Evolutionary conservation across 2,888 invertebrate genomes (phyloP).

Genomic region (Thymelicus sylvestris): DNA sequence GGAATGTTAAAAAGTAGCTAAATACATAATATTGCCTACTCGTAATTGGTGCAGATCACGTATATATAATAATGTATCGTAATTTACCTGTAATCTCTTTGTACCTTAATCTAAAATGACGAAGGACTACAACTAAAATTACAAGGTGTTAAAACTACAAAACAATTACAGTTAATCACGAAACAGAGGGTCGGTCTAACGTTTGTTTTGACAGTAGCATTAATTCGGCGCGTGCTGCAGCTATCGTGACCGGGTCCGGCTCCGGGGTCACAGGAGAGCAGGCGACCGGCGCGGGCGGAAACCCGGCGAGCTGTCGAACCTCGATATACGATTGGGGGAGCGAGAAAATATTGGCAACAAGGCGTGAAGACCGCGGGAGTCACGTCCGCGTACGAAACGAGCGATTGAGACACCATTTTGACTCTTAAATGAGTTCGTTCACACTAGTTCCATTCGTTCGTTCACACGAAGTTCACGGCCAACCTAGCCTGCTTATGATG

Average conservation of each 20-base stretch:
- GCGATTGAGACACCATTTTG: slow-evolving; percentile 61
- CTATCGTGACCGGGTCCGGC: slow-evolving; percentile 53
- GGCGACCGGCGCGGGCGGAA: slow-evolving; percentile 54
- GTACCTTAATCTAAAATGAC: no score
- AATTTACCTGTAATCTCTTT: no score
- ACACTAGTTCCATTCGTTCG: slow-evolving; percentile 51
- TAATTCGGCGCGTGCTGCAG: slow-evolving; percentile 50
- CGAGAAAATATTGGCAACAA: slow-evolving; percentile 59
- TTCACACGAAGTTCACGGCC: slow-evolving; percentile 65
- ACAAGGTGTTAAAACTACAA: no score
- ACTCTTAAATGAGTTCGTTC: slow-evolving; percentile 81
- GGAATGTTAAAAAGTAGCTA: no score
- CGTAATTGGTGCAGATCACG: no score
- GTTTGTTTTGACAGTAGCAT: slow-evolving; percentile 43
- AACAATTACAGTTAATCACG: no score
- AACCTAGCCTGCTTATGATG: slow-evolving; percentile 56
- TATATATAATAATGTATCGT: no score
- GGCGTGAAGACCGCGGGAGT: slow-evolving; percentile 53
- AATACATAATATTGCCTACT: no score
- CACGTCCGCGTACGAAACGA: slow-evolving; percentile 64
- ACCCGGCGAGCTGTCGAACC: slow-evolving; percentile 56
- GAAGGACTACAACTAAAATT: no score
- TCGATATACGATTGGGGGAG: slow-evolving; percentile 59
- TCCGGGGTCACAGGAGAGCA: slow-evolving; percentile 53
- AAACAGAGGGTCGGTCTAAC: slow-evolving; percentile 15